Base-by-base conservation (phyloP, 2,797 vertebrate species). In the Pangasius krempfi region DNA sequence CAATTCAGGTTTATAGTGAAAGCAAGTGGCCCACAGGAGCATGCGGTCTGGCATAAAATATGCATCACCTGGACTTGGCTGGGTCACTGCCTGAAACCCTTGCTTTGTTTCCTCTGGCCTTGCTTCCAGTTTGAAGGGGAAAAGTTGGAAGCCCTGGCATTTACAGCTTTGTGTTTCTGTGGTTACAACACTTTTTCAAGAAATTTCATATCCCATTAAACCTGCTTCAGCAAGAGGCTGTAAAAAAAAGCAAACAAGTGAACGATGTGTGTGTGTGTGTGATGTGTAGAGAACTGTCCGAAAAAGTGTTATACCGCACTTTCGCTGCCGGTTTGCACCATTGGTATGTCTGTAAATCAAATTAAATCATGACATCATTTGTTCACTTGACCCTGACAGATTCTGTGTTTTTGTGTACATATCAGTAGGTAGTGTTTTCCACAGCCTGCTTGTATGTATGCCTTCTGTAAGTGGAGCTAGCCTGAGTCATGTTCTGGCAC, bases 61-160 rank as follows among this genome's bases (percentile, higher is more conserved):
- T 22, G 1, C 86, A 90, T 92, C 88, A 93, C 90, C 92, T 90
- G 89, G 90, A 92, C 93, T 91, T 90, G 89, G 89, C 92, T 89
- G 91, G 91, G 92, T 93, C 91, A 92, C 88, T 92, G 87, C 93
- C 91, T 92, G 89, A 86, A 91, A 90, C 90, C 91, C 90, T 84
- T 90, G 91, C 92, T 93, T 93, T 93, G 93, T 93, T 94, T 95
- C 92, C 88, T 90, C 52, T 83, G 88, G 92, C 90, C 91, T 92
- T 86, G 47, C 66, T 68, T 88, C 87, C 85, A 85, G 86, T 90
- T 91, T 91, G 85, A 88, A 72, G 89, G 91, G 88, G 88, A 87
- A 84, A 68, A 86, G 52, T 88, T 91, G 84, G 85, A 90, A 62
- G 72, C 79, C 54, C 56, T 76, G 50, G 40, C 54, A 37, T 91